These are phyloP conservation scores for Agrilus cyanescens DNA, from an alignment of 2,888 invertebrate genomes.

Conservation along the genomic window DNA sequence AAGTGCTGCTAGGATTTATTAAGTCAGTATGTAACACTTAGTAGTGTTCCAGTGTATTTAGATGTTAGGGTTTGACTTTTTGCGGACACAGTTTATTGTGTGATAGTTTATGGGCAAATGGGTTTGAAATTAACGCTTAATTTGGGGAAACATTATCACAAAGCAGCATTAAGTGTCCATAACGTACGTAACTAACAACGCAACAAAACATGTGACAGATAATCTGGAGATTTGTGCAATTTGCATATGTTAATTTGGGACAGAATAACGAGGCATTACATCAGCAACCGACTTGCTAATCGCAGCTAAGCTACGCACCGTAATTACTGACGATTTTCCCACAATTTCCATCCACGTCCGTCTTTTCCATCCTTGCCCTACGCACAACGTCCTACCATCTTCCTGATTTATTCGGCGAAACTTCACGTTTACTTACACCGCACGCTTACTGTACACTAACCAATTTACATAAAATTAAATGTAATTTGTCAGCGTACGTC, in stretches of 20 bases:
- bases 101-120: no score
- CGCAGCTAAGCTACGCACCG: conserved; percentile 16
- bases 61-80: no score
- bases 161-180: no score
- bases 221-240: conserved; percentile 29
- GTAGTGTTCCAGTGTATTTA: no score
- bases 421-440: no score
- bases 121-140: no score
- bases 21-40: no score
- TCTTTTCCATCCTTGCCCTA: conserved; percentile 8
- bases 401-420: no score
- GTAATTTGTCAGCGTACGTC: conserved; percentile 18
- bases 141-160: no score
- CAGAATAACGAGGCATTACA: conserved; percentile 26
- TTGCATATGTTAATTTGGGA: conserved; percentile 31
- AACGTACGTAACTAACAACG: no score
- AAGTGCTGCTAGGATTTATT: no score
- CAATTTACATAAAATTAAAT: conserved; percentile 20
- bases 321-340: conserved; percentile 20
- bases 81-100: no score
- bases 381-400: background rate
- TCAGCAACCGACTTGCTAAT: conserved; percentile 26
- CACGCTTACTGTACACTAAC: background rate
- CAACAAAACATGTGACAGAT: conserved; percentile 29
- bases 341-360: conserved; percentile 14